Conservation (phyloP, 2,113 vertebrate species). For the Centropristis striata region DNA sequence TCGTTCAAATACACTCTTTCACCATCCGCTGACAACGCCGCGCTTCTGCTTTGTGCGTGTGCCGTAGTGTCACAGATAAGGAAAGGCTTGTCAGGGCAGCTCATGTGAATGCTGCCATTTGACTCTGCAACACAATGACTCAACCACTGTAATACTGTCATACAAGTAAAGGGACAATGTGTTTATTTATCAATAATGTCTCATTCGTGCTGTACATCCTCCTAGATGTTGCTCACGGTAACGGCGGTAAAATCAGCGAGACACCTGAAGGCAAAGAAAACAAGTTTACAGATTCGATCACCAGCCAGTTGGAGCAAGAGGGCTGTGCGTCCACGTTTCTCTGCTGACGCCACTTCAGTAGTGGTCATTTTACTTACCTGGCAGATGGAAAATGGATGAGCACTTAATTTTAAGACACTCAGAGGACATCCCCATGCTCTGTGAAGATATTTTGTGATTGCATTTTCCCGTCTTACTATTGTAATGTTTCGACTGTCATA, state of each 20-base stretch:
- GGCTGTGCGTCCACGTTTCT: not conserved
- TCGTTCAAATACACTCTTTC: conserved; percentile 32
- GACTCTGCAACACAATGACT: conserved; percentile 9
- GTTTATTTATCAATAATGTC: not conserved
- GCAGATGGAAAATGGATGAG: conserved; percentile 2
- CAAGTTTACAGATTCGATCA: not conserved
- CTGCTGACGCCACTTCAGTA: not conserved
- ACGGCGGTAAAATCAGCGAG: too few relatives aligned
- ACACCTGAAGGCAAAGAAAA: not conserved
- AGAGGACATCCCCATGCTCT: too few relatives aligned
- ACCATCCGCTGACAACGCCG: not conserved
- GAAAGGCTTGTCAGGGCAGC: conserved; percentile 25
- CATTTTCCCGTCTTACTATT: not conserved
- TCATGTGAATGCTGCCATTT: conserved; percentile 36
- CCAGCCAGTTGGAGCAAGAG: not conserved
- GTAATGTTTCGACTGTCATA: not conserved
- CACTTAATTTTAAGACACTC: not conserved
- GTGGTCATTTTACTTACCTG: not conserved
- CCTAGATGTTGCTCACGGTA: too few relatives aligned
- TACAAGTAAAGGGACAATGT: conserved; percentile 2
- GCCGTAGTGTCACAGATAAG: conserved; percentile 17
- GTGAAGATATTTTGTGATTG: too few relatives aligned
- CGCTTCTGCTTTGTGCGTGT: conserved; percentile 2
- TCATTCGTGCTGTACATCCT: not conserved
- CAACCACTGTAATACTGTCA: not conserved